phyloP scores from a whole-genome alignment of 2,113 vertebrate genomes.

The Dicrurus megarhynchus region DNA sequence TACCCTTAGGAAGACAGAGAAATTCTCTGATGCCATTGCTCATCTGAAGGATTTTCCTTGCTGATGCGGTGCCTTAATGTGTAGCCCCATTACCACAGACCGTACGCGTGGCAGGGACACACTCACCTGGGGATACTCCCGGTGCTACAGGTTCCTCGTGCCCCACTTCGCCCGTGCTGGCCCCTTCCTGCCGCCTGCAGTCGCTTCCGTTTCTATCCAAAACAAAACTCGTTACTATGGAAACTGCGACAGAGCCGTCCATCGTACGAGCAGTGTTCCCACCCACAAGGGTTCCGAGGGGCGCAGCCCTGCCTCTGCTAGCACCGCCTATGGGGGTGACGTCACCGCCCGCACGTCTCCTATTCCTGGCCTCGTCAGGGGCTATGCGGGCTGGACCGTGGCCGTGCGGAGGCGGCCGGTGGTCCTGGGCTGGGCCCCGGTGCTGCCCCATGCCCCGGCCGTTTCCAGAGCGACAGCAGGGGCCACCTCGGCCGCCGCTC shows the following conservation, averaged over 20 bases:
- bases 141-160: not conserved
- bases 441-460: not conserved
- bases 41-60: not conserved
- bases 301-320: not conserved
- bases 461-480: not conserved
- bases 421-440: not conserved
- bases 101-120: not conserved
- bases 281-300: too few relatives aligned
- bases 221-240: not conserved
- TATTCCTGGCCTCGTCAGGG: too few relatives aligned
- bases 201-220: not conserved
- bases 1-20: not conserved
- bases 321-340: not conserved
- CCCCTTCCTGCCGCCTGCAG: not conserved
- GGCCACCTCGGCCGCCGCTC: not conserved
- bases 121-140: not conserved
- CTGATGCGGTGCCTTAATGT: not conserved
- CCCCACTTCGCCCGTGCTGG: not conserved
- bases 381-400: too few relatives aligned
- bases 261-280: not conserved
- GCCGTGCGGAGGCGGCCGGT: not conserved
- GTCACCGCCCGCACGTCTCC: not conserved
- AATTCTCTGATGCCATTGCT: not conserved
- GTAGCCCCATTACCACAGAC: not conserved
- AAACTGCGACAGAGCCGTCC: not conserved